These are phyloP conservation scores for Anticlea derivata DNA, from an alignment of 2,888 invertebrate genomes.

Conservation along the genomic window DNA sequence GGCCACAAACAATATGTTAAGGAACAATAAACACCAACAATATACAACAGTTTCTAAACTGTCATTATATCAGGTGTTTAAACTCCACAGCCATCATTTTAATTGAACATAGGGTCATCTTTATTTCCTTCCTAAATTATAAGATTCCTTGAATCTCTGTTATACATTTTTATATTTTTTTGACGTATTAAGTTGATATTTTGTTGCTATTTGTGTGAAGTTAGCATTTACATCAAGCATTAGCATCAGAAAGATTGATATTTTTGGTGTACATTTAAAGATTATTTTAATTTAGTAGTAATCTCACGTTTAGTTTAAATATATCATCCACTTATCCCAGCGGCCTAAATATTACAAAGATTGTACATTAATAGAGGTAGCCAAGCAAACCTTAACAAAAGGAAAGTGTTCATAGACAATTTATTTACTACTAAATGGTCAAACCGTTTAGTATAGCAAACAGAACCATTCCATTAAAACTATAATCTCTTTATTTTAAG, in stretches of 20 bases:
- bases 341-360: constrained; percentile 46
- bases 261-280: not conserved
- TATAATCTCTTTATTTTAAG: constrained; percentile 46
- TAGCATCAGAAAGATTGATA: constrained; percentile 5
- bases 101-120: constrained; percentile 1
- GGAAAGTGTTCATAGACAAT: constrained; percentile 62
- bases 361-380: constrained; percentile 20
- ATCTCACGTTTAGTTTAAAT: constrained; percentile 66
- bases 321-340: constrained; percentile 40
- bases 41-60: not conserved
- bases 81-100: constrained; percentile 13
- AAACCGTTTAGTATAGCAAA: constrained; percentile 43
- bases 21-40: not conserved
- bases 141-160: constrained; percentile 52
- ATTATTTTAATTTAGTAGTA: constrained; percentile 45
- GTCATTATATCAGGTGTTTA: constrained; percentile 11
- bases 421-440: constrained; percentile 37
- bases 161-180: constrained; percentile 28
- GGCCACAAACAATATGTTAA: constrained; percentile 4
- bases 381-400: constrained; percentile 55
- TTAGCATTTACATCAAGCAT: constrained; percentile 21
- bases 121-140: constrained; percentile 23
- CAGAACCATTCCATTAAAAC: constrained; percentile 60
- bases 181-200: constrained; percentile 9
- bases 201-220: constrained; percentile 14